phyloP scores from a whole-genome alignment of 2,888 invertebrate genomes.

The Zaprionus obscuricornis region DNA sequence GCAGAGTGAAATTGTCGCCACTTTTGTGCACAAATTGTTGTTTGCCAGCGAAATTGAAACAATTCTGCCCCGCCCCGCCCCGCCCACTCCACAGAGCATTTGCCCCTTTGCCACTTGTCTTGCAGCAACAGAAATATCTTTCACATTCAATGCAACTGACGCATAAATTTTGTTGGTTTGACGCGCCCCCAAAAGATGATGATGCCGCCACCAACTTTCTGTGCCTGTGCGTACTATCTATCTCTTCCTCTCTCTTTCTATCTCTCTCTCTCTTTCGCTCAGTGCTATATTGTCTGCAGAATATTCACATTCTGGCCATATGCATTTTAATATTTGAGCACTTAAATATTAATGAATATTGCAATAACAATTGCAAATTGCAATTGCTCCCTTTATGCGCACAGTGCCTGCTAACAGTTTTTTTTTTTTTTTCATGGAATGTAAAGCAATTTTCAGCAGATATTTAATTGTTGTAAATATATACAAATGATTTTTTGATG shows the following conservation, averaged over 20 bases:
- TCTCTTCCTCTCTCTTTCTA: neutral
- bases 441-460: neutral
- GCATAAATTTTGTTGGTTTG: slow-evolving; percentile 60
- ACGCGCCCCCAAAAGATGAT: slow-evolving; percentile 14
- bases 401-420: neutral
- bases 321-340: slow-evolving; percentile 43
- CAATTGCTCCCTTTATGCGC: neutral
- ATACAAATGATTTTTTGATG: too few relatives aligned
- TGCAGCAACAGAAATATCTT: slow-evolving; percentile 22
- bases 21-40: slow-evolving; percentile 60
- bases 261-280: neutral
- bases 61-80: slow-evolving; percentile 43
- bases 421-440: neutral
- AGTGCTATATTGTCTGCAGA: neutral
- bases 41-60: slow-evolving; percentile 67
- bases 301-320: too few relatives aligned
- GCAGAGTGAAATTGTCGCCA: slow-evolving; percentile 63
- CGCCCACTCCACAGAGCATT: neutral
- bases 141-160: slow-evolving; percentile 48
- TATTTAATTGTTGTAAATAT: too few relatives aligned
- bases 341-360: slow-evolving; percentile 55
- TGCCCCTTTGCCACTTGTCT: neutral
- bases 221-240: slow-evolving; percentile 5
- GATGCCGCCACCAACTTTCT: neutral
- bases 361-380: slow-evolving; percentile 22